These are phyloP conservation scores for Ellobius talpinus DNA, from an alignment of 2,113 vertebrate genomes.

Conservation along the genomic window DNA sequence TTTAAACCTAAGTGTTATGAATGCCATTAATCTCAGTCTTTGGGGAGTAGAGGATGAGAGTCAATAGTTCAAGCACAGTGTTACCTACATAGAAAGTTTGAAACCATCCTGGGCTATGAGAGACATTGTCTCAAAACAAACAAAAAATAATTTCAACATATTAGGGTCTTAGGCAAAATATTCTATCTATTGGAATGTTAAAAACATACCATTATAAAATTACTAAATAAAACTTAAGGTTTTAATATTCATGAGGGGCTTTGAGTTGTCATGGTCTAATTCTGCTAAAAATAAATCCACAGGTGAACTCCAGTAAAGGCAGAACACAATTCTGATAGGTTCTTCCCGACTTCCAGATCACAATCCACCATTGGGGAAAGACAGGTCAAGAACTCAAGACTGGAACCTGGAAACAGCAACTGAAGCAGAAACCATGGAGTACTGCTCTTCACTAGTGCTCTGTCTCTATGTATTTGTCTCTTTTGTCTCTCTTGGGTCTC, in stretches of 20 bases:
- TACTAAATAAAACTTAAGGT: neutral
- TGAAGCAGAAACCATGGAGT: neutral
- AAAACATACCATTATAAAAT: constrained; percentile 4
- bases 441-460: neutral
- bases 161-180: neutral
- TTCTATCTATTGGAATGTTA: constrained; percentile 1
- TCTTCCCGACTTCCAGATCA: neutral
- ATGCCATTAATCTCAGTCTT: too few relatives aligned
- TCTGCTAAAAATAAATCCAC: neutral
- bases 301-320: neutral
- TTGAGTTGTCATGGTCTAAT: neutral
- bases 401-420: neutral
- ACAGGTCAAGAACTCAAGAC: neutral
- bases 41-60: too few relatives aligned
- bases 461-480: too few relatives aligned
- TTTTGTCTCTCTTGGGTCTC: too few relatives aligned
- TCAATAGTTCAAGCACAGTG: too few relatives aligned
- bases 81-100: too few relatives aligned
- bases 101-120: too few relatives aligned
- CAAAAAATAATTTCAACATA: neutral
- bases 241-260: neutral
- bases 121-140: neutral
- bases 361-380: too few relatives aligned
- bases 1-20: too few relatives aligned
- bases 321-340: neutral